These are phyloP conservation scores for Corvus cornix DNA, from an alignment of 2,113 vertebrate species.

Conservation along the genomic window DNA sequence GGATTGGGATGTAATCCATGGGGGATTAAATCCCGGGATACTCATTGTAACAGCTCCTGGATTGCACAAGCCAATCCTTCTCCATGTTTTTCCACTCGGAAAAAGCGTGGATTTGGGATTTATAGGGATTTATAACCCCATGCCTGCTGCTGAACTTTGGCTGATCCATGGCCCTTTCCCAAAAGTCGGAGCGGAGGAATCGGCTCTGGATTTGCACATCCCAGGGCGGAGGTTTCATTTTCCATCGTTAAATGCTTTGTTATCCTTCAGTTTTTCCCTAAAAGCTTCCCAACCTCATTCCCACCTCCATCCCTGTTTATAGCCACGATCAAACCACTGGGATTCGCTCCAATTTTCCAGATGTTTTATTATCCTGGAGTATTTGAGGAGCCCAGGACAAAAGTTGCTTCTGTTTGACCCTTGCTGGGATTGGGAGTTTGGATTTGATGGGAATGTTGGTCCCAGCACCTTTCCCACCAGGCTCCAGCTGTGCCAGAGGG, in stretches of 20 bases:
- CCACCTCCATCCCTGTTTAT: background rate
- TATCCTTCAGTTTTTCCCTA: background rate
- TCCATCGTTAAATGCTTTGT: background rate
- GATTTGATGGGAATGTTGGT: background rate
- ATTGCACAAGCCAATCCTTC: background rate
- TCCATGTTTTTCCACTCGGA: background rate
- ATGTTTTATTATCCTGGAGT: background rate
- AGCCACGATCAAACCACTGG: background rate
- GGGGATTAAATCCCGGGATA: background rate
- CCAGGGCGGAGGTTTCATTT: background rate
- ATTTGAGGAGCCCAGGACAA: background rate
- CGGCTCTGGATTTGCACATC: background rate
- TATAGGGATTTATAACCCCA: background rate
- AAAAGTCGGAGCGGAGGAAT: background rate
- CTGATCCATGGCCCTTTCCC: background rate
- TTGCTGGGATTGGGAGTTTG: background rate
- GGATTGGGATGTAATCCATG: background rate
- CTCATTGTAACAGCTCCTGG: fast-evolving
- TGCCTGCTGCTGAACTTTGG: background rate
- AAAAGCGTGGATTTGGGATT: background rate
- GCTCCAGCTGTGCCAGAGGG: background rate
- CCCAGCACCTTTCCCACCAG: background rate
- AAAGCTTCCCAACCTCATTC: background rate
- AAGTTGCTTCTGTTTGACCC: background rate
- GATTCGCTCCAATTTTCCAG: background rate